Percentiles rank a stretch among this genome's conserved stretches.
These are phyloP conservation scores for Diacarnus erythraeanus DNA, from an alignment of 37 sponge, comb jelly and placozoan species.

Conservation along the genomic window DNA sequence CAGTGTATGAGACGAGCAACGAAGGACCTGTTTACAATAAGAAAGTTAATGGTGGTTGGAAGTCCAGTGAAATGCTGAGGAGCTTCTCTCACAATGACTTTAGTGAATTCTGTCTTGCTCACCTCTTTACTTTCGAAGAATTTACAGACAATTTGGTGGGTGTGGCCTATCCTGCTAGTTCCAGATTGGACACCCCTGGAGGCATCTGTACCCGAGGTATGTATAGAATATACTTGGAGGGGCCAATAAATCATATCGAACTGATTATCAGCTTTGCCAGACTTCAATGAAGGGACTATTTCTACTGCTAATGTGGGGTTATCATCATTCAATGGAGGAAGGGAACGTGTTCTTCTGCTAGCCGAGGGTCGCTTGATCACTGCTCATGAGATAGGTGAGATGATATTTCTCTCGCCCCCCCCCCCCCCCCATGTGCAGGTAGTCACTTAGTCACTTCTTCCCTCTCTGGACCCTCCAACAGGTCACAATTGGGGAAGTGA, in stretches of 20 bases:
- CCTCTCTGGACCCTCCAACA: background rate
- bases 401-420: background rate
- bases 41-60: background rate
- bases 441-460: background rate
- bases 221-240: too few species aligned
- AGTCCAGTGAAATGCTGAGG: background rate
- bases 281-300: slow-evolving; percentile 6
- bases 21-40: slow-evolving; percentile 7
- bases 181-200: slow-evolving; percentile 22
- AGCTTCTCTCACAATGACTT: slow-evolving; percentile 47
- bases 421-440: background rate
- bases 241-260: background rate
- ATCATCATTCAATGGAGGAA: slow-evolving; percentile 1
- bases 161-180: slow-evolving; percentile 77
- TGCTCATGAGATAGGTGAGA: slow-evolving; percentile 40
- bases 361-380: slow-evolving; percentile 29
- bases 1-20: background rate
- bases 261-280: background rate
- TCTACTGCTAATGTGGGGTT: slow-evolving; percentile 45
- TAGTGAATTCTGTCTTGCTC: slow-evolving; percentile 68
- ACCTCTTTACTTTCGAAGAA: slow-evolving; percentile 63
- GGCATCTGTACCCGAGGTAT: slow-evolving; percentile 55
- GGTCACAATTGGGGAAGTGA: slow-evolving; percentile 74
- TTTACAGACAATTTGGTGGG: slow-evolving; percentile 63
- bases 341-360: slow-evolving; percentile 7